phyloP scores from a whole-genome alignment of 2,113 vertebrate genomes.

The Rattus rattus region DNA sequence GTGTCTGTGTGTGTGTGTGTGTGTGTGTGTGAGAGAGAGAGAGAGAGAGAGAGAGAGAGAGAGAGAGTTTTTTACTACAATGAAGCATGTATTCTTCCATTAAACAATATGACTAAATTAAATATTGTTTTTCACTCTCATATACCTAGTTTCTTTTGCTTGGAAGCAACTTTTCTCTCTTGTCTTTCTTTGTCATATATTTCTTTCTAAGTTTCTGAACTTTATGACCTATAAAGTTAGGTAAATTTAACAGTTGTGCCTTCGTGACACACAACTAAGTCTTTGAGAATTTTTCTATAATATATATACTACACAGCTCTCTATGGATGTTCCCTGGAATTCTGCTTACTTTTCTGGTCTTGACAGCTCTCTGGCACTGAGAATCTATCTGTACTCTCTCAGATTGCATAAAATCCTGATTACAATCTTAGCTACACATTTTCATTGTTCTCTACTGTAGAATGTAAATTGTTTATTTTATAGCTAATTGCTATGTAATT shows the following conservation, averaged over 20 bases:
- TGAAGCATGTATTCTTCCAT: not conserved
- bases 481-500: not conserved
- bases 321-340: not conserved
- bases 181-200: not conserved
- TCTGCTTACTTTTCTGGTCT: not conserved
- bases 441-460: not conserved
- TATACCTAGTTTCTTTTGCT: not conserved
- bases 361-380: not conserved
- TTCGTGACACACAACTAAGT: accelerated
- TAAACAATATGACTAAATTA: not conserved
- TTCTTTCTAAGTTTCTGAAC: not conserved
- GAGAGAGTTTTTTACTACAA: not conserved
- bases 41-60: not conserved
- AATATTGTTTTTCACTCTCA: not conserved
- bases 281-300: not conserved
- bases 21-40: not conserved
- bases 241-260: not conserved
- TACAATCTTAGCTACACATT: not conserved
- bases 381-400: not conserved
- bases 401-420: not conserved
- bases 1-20: not conserved
- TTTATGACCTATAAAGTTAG: not conserved
- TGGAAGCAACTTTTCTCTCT: not conserved
- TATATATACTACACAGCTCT: not conserved
- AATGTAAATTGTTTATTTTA: not conserved